Percentiles rank a stretch among this genome's conserved stretches.
Conservation (phyloP, 2,888 invertebrate species). For the Dyspetes luteomarginatus region DNA sequence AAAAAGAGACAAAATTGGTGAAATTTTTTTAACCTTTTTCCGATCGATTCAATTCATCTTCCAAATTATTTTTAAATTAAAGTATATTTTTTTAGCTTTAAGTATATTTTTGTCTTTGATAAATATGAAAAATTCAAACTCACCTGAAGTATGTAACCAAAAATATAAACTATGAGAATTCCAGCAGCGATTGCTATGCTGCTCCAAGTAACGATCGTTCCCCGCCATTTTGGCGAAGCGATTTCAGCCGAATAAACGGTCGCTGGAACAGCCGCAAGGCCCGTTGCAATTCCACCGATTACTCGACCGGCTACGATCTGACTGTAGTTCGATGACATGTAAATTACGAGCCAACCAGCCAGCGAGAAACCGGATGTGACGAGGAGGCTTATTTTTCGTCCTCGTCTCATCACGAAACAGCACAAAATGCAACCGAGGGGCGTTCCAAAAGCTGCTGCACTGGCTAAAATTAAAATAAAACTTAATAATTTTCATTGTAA, state of each 20-base stretch:
- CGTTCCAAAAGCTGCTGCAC: constrained; percentile 85
- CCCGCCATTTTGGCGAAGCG: constrained; percentile 83
- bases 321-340: constrained; percentile 81
- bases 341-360: constrained; percentile 85
- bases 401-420: constrained; percentile 84
- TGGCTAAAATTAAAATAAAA: no score
- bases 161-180: constrained; percentile 84
- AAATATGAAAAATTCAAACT: constrained; percentile 55
- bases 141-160: constrained; percentile 84
- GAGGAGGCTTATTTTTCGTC: constrained; percentile 84
- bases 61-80: no score
- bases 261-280: constrained; percentile 85
- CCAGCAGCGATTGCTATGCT: constrained; percentile 85
- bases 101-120: constrained; percentile 11
- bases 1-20: no score
- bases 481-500: no score
- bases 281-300: constrained; percentile 84
- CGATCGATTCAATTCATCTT: no score
- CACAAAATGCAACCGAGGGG: constrained; percentile 85
- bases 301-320: constrained; percentile 84
- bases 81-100: no score
- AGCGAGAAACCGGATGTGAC: constrained; percentile 84
- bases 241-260: constrained; percentile 86
- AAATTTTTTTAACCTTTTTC: not conserved
- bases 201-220: constrained; percentile 85